These are phyloP conservation scores for Trinectes maculatus DNA, from an alignment of 2,113 vertebrate genomes.

Conservation along the genomic window DNA sequence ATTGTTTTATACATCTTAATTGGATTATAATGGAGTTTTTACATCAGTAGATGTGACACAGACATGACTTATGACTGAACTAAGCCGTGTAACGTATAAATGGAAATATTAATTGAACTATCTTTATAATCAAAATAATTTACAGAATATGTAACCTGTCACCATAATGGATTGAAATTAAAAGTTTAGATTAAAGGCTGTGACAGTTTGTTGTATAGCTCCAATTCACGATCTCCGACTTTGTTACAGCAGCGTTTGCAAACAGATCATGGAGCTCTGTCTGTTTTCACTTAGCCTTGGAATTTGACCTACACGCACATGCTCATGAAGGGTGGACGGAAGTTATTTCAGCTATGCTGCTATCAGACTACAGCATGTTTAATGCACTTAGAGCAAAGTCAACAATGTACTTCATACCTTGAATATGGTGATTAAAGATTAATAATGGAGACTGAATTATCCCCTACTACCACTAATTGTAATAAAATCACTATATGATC, in stretches of 20 bases:
- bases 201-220: too few relatives aligned
- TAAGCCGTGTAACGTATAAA: too few relatives aligned
- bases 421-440: background rate
- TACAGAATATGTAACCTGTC: too few relatives aligned
- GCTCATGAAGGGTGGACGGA: background rate
- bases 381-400: background rate
- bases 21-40: too few relatives aligned
- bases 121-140: too few relatives aligned
- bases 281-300: constrained; percentile 7
- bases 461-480: background rate
- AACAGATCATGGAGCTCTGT: background rate
- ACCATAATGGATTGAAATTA: too few relatives aligned
- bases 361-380: background rate
- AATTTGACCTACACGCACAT: constrained; percentile 15
- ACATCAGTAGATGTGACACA: too few relatives aligned
- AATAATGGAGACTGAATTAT: background rate
- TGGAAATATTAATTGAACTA: too few relatives aligned
- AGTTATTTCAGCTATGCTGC: background rate
- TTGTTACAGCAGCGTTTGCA: too few relatives aligned
- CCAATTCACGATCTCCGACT: background rate
- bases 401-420: background rate
- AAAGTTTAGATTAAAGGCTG: too few relatives aligned
- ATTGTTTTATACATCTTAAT: too few relatives aligned
- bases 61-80: too few relatives aligned
- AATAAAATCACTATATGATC: constrained; percentile 10